Base-by-base conservation (phyloP, 2,113 vertebrate species). In the Polypterus senegalus region DNA sequence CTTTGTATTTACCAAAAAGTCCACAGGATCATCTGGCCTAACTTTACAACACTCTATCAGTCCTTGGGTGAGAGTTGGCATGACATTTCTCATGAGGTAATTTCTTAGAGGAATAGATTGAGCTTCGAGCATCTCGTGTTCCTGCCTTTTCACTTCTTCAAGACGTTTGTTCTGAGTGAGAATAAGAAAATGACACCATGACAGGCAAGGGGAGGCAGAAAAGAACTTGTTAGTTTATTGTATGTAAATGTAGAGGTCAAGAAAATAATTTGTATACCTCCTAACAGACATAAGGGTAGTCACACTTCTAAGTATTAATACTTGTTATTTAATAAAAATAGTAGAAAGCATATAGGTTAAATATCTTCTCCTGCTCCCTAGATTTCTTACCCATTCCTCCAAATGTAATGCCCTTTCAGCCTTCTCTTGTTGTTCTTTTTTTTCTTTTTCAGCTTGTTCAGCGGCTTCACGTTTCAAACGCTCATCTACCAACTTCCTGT, bases 331-430 rank as follows among this genome's bases (percentile, higher is more conserved):
- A 27, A 27, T 27, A 27, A 27, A 27, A 27, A 27, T 27, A 27
- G 1, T 27, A 27, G 27, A 27, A 27, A 27, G 27, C 27, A 27
- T 27, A 27, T 27, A 51, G 49, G 9, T 51, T 51, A 51, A 51
- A 51, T 51, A 9, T 7, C 43, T 49, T 45, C 59, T 4, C 4
- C 51, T 56, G 44, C 9, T 52, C 6, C 54, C 9, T 52, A 6
- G 4, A 70, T 4, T n/a, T 59, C 87, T 68, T 78, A 97, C 95
- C 95, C 93, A 98, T 55, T 92, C 83, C 70, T 89, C 83, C 92
- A 88, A 92, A 52, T 69, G 69, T 4, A 79, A 80, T 3, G 77
- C 67, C 67, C 76, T 91, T 69, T 84, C 76, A 0, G 74, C 76
- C 0, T 64, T 77, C 73, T 96, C 94, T 54, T 86, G 55, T 0